These are phyloP conservation scores for Dermolepida albohirtum DNA, from an alignment of 2,888 invertebrate species.

Conservation along the genomic window DNA sequence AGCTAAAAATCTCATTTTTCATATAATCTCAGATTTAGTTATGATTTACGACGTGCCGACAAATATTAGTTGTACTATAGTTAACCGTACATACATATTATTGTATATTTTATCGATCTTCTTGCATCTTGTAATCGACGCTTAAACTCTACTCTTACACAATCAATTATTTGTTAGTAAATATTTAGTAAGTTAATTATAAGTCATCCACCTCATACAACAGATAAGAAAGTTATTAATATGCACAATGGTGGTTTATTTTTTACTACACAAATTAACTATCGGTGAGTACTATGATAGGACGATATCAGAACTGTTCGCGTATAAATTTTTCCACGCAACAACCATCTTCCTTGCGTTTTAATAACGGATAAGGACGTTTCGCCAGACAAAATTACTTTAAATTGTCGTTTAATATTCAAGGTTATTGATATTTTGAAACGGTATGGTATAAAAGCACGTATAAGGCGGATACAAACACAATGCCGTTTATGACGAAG, in stretches of 20 bases:
- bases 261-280: slow-evolving; percentile 28
- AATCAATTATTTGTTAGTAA: background rate
- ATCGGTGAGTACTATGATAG: background rate
- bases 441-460: slow-evolving; percentile 37
- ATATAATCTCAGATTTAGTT: no score
- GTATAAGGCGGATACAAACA: slow-evolving; percentile 40
- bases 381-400: slow-evolving; percentile 37
- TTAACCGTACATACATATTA: no score
- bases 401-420: slow-evolving; percentile 38
- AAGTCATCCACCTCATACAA: slow-evolving; percentile 1
- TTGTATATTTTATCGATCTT: no score
- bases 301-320: slow-evolving; percentile 7
- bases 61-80: no score
- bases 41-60: no score
- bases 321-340: slow-evolving; percentile 34
- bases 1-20: no score
- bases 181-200: background rate
- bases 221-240: slow-evolving; percentile 16
- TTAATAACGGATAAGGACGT: slow-evolving; percentile 32
- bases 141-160: background rate
- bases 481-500: slow-evolving; percentile 39
- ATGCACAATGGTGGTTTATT: background rate
- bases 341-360: slow-evolving; percentile 30
- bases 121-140: no score
- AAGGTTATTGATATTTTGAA: slow-evolving; percentile 38